A percentile compares a stretch with the other conserved stretches of the same genome.
Evolutionary conservation across 2,888 invertebrate species (phyloP).

Genomic region (Ditylenchus weischeri): DNA sequence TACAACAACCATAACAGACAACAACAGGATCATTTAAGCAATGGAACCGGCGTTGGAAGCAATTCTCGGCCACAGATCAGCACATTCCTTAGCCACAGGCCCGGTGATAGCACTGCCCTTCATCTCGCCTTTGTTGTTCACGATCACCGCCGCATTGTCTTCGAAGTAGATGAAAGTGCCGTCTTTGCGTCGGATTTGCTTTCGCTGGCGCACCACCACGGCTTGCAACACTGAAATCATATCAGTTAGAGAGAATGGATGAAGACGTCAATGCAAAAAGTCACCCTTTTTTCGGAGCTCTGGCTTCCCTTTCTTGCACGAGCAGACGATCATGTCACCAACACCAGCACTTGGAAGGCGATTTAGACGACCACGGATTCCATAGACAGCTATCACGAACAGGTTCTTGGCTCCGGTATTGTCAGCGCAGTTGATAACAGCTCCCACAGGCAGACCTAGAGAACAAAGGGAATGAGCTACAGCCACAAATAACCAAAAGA

Average conservation of each 20-base stretch:
- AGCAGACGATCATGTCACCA: slow-evolving; percentile 98
- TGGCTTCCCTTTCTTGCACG: slow-evolving; percentile 99
- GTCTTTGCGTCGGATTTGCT: slow-evolving; percentile 97
- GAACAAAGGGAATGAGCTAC: too few species aligned
- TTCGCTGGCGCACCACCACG: slow-evolving; percentile 94
- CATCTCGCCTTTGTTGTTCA: slow-evolving; percentile 99
- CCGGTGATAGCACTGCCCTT: slow-evolving; percentile 98
- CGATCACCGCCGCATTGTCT: slow-evolving; percentile 85
- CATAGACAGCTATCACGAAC: slow-evolving; percentile 97
- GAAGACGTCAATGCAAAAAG: too few species aligned
- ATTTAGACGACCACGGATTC: slow-evolving; percentile 94
- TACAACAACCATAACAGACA: too few species aligned
- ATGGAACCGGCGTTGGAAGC: slow-evolving; percentile 98
- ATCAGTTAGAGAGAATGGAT: too few species aligned
- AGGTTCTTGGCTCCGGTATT: slow-evolving; percentile 99
- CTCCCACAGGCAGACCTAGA: slow-evolving; percentile 91
- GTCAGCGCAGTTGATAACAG: slow-evolving; percentile 94
- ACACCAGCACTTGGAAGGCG: slow-evolving; percentile 94
- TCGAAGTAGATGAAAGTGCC: slow-evolving; percentile 99
- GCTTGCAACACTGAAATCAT: slow-evolving; percentile 85
- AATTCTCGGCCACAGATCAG: slow-evolving; percentile 99
- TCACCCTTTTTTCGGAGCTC: slow-evolving; percentile 88
- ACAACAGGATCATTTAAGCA: slow-evolving; percentile 67
- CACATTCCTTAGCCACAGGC: slow-evolving; percentile 99
- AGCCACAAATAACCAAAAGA: too few species aligned